phyloP scores from a whole-genome alignment of 2,797 vertebrate genomes.

The Choloepus didactylus region DNA sequence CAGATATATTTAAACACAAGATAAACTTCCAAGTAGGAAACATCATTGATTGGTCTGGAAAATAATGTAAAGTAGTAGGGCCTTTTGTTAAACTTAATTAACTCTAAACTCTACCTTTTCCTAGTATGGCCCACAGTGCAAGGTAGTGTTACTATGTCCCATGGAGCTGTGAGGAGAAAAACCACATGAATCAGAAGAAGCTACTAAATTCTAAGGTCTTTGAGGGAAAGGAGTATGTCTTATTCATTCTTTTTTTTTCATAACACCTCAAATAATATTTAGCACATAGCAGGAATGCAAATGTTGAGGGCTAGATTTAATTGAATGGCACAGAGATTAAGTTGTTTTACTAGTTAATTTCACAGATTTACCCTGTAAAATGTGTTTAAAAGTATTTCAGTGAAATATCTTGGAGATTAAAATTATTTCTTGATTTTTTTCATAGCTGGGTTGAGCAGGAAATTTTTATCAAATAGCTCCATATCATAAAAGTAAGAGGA shows the following conservation, averaged over 20 bases:
- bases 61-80: not conserved
- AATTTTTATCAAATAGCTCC: not conserved
- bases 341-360: conserved; percentile 1
- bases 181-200: not conserved
- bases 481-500: not conserved
- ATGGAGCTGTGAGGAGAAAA: not conserved
- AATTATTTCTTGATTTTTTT: not conserved
- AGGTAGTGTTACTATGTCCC: not conserved
- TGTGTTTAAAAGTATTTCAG: conserved; percentile 3
- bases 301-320: not conserved
- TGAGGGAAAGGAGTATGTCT: not conserved
- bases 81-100: conserved; percentile 9
- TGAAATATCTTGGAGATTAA: conserved; percentile 16
- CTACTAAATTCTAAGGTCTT: not conserved
- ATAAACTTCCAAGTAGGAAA: not conserved
- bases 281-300: not conserved
- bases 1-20: not conserved
- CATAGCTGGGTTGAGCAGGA: not conserved
- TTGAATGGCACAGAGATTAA: conserved; percentile 35
- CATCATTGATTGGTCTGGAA: not conserved
- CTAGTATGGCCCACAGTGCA: not conserved
- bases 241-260: not conserved
- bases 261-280: not conserved
- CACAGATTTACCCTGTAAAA: not conserved
- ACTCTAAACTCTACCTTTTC: not conserved